A percentile compares a stretch with the other conserved stretches of the same genome.
These are phyloP conservation scores for Drosophila phalerata DNA, from an alignment of 2,888 invertebrate genomes.

Conservation along the genomic window DNA sequence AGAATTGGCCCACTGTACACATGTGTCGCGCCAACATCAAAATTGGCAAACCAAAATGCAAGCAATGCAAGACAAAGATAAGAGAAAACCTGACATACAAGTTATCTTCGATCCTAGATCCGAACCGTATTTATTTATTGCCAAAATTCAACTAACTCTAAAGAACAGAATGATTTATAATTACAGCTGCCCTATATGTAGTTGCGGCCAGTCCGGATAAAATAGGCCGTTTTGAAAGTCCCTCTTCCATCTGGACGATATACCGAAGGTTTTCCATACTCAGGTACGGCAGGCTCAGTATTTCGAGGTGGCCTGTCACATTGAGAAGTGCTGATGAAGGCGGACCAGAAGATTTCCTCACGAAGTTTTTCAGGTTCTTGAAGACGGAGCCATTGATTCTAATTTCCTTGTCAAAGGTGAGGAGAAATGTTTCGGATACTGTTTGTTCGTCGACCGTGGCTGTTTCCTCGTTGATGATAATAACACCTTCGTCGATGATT, in stretches of 20 bases:
- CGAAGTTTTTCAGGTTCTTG: background rate
- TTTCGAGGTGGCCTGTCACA: background rate
- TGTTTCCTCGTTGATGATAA: too few species aligned
- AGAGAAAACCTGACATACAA: too few species aligned
- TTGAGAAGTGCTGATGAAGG: background rate
- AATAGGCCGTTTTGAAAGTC: background rate
- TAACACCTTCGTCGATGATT: too few species aligned
- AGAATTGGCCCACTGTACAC: too few species aligned
- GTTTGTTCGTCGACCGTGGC: too few species aligned
- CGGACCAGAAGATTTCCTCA: background rate
- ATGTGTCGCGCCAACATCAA: too few species aligned
- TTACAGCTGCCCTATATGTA: background rate
- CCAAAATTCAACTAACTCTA: background rate
- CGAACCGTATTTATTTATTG: background rate
- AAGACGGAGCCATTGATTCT: background rate
- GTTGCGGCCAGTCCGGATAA: too few species aligned
- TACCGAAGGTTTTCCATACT: too few species aligned
- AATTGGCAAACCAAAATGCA: too few species aligned
- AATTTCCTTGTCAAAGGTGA: background rate
- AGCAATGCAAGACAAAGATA: too few species aligned
- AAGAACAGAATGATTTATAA: constrained; percentile 3
- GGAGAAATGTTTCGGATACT: background rate
- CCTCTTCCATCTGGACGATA: too few species aligned
- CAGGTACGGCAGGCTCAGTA: background rate
- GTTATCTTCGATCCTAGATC: too few species aligned